Evolutionary conservation across 2,797 vertebrate species (phyloP), one percentile per base, ranked within the genome.

Genomic region (Chelon labrosus): DNA sequence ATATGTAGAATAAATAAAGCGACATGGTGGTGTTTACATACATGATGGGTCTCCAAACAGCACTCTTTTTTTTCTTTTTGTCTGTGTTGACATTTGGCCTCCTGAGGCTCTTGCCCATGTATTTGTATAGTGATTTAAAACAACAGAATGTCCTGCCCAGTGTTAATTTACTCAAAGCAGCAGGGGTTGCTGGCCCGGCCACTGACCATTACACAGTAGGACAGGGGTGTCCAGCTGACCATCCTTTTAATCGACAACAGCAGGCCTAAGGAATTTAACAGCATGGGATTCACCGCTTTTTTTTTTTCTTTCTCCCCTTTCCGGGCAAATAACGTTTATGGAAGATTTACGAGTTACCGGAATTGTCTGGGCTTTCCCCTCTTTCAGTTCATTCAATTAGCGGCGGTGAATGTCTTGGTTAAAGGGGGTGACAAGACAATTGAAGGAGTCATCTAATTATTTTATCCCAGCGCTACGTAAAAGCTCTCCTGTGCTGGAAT

Each of bases 121-220:
- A 89, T 89, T 90, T 93, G 88, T 80, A 87, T 85, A 85, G 90
- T 85, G 89, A 91, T 90, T 92, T 93, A 89, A 92, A 91, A 92
- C 89, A 93, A 90, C 81, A 82, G 87, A 86, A 88, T 89, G 89
- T 70, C 86, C 75, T 93, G 88, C 88, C 93, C 92, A 91, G 92
- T 94, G 85, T 92, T 93, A 90, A 95, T 95, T 93, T 94, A 94
- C 92, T 93, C 90, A 93, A 92, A 96, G 88, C 93, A 92, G 93
- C 89, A 89, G 92, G 92, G 89, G 90, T 84, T 90, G 72, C 80
- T 64, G 90, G 92, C 91, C 91, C 85, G 93, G 92, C 92, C 89
- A 92, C 93, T 96, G 95, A 97, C 94, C 95, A 96, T 95, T 95
- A 94, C 94, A 90, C 94, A 94, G 93, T 93, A 91, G 91, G 93